Evolutionary conservation across 2,888 invertebrate genomes (phyloP).

Genomic region (Drosophila fungiperda): DNA sequence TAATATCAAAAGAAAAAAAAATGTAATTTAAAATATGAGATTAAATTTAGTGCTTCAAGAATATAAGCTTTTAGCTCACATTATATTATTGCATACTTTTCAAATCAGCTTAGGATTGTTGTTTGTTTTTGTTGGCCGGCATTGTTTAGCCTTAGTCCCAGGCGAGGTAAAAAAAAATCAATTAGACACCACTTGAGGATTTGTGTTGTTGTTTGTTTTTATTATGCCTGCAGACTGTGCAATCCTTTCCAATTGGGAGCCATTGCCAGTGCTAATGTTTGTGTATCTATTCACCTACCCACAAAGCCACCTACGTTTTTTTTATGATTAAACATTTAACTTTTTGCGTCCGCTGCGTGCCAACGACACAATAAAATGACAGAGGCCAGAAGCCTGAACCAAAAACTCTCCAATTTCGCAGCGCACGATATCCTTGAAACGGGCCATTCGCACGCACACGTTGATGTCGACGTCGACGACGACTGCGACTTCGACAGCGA

Average conservation of each 20-base stretch:
- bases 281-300: slow-evolving; percentile 29
- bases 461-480: background rate
- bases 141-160: background rate
- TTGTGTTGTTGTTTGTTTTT: background rate
- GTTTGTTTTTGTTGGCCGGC: background rate
- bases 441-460: slow-evolving; percentile 61
- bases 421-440: slow-evolving; percentile 65
- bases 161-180: slow-evolving; percentile 12
- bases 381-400: slow-evolving; percentile 31
- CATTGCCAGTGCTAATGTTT: slow-evolving; percentile 26
- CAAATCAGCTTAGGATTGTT: background rate
- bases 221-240: slow-evolving; percentile 6
- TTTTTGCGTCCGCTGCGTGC: slow-evolving; percentile 64
- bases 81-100: background rate
- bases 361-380: slow-evolving; percentile 70
- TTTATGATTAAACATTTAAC: slow-evolving; percentile 69
- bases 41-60: background rate
- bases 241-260: slow-evolving; percentile 35
- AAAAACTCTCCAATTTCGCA: slow-evolving; percentile 15
- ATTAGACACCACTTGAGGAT: slow-evolving; percentile 32
- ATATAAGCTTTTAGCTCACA: background rate
- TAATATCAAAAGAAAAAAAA: background rate
- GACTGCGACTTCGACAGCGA: background rate
- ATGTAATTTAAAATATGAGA: background rate
- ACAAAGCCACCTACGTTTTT: slow-evolving; percentile 13